phyloP scores from a whole-genome alignment of 2,888 invertebrate species.

The Mythimna impura region DNA sequence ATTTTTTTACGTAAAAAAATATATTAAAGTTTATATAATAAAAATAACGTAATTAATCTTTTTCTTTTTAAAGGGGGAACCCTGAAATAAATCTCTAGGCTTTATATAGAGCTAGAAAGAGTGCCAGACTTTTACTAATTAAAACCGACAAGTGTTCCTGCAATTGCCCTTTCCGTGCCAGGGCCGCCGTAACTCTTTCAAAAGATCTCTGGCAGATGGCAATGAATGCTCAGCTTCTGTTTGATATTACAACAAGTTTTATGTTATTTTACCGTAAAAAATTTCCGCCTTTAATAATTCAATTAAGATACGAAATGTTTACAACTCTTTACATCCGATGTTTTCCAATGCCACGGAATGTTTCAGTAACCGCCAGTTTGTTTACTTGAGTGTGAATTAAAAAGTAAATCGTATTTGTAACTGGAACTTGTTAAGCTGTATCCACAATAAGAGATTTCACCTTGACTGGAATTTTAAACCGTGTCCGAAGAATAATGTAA shows the following conservation, averaged over 20 bases:
- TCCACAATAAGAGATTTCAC: neutral
- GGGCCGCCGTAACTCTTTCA: too few species aligned
- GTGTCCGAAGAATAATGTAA: neutral
- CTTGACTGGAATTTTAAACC: neutral
- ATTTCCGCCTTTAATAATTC: conserved; percentile 23
- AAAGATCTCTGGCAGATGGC: neutral
- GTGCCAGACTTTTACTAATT: too few species aligned
- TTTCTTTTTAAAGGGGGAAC: too few species aligned
- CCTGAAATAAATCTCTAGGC: too few species aligned
- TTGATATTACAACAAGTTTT: conserved; percentile 15
- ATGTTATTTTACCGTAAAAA: neutral
- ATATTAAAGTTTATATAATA: too few species aligned
- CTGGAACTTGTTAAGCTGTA: conserved; percentile 31
- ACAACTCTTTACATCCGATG: conserved; percentile 17
- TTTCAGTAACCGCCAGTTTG: conserved; percentile 10
- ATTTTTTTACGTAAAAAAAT: too few species aligned
- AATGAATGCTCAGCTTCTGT: neutral
- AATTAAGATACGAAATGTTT: conserved; percentile 40
- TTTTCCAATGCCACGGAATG: conserved; percentile 35
- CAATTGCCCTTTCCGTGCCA: too few species aligned
- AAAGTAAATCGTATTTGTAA: conserved; percentile 39
- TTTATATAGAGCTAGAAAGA: too few species aligned
- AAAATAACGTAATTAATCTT: too few species aligned
- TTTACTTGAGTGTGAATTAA: conserved; percentile 40
- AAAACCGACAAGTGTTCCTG: too few species aligned